Conservation (phyloP, 1,140 invertebrate genomes). For the Drosophila sturtevanti region DNA sequence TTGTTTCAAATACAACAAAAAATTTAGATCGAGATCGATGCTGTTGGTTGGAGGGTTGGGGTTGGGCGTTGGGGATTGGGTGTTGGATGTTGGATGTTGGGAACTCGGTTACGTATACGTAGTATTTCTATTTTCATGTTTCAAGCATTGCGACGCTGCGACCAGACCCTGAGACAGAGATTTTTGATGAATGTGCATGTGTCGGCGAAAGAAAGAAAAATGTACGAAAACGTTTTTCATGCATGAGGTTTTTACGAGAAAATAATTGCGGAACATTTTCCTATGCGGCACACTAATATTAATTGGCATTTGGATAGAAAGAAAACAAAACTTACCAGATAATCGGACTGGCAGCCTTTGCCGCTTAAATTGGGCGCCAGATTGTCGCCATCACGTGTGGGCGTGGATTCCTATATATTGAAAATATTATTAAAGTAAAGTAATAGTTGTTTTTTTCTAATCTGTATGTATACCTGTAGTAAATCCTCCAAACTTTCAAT, state of each 20-base stretch:
- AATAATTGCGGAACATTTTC: constrained; percentile 78
- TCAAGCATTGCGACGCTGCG: constrained; percentile 20
- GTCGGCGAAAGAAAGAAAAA: constrained; percentile 77
- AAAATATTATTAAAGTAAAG: not conserved
- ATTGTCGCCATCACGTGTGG: constrained; percentile 72
- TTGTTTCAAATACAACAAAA: constrained; percentile 38
- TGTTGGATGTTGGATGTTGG: constrained; percentile 9
- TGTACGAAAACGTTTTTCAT: constrained; percentile 75
- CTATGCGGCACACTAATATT: constrained; percentile 47
- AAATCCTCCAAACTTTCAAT: constrained; percentile 97
- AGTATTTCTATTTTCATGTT: constrained; percentile 63
- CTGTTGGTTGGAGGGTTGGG: constrained; percentile 15
- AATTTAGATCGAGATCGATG: constrained; percentile 20
- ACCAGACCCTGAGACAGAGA: constrained; percentile 54
- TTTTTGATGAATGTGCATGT: constrained; percentile 78
- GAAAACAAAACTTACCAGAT: constrained; percentile 73
- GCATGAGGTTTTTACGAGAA: constrained; percentile 80
- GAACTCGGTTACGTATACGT: constrained; percentile 36
- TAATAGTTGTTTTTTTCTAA: too few species aligned
- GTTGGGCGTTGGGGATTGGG: constrained; percentile 2
- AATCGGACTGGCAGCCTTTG: constrained; percentile 77
- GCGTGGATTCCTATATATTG: constrained; percentile 66
- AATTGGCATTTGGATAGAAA: constrained; percentile 61
- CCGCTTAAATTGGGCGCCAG: constrained; percentile 72
- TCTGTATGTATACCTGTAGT: constrained; percentile 85